Conservation (phyloP, 2,888 invertebrate species). For the Apotomis turbidana region DNA sequence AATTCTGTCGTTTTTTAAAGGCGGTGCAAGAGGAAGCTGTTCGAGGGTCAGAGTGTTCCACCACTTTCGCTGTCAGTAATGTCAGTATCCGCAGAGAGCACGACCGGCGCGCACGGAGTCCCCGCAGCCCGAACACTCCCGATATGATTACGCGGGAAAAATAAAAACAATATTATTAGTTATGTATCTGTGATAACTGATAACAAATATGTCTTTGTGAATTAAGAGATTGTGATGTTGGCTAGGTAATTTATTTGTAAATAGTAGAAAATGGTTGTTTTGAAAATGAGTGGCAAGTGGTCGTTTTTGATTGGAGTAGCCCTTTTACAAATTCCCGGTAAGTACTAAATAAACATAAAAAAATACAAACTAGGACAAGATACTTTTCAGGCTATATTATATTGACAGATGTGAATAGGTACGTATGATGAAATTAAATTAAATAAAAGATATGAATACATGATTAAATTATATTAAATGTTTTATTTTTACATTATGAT, state of each 20-base stretch:
- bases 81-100: conserved; percentile 61
- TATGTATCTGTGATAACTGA: conserved; percentile 40
- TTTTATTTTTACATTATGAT: too few relatives aligned
- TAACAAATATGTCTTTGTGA: conserved; percentile 8
- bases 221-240: conserved; percentile 28
- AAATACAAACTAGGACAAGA: too few relatives aligned
- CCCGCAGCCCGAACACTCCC: conserved; percentile 55
- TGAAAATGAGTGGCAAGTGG: conserved; percentile 70
- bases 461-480: too few relatives aligned
- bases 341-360: conserved; percentile 44
- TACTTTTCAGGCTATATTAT: too few relatives aligned
- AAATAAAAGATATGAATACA: too few relatives aligned
- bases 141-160: conserved; percentile 37
- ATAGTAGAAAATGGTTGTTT: conserved; percentile 14
- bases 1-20: conserved; percentile 10
- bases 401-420: too few relatives aligned
- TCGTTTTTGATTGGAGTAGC: conserved; percentile 72
- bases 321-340: conserved; percentile 69
- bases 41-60: conserved; percentile 52
- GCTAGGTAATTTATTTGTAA: conserved; percentile 15
- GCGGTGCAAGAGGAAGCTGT: conserved; percentile 33
- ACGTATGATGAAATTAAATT: too few relatives aligned
- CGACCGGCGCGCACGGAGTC: conserved; percentile 59
- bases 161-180: conserved; percentile 23
- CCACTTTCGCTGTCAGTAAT: conserved; percentile 74